Evolutionary conservation across 2,113 vertebrate species (phyloP), one percentile per base, ranked within the genome.

Genomic region (Ceuthmochares aereus): DNA sequence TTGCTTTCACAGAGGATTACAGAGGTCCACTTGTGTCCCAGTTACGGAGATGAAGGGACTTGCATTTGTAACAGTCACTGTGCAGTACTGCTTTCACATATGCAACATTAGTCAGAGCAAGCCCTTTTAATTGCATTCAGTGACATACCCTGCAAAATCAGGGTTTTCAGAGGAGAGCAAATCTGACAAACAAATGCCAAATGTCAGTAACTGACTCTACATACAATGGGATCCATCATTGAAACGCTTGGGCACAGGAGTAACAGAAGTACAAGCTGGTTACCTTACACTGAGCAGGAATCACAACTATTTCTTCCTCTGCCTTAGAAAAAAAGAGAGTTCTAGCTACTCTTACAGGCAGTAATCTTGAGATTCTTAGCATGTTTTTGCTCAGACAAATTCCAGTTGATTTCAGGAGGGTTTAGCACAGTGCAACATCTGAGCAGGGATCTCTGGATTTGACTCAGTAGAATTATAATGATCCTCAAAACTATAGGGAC

Each of bases 401-500:
- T 74, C 59, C 29, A 34, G 26, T 9, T 75, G 63, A 73, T 86
- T 87, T 85, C 45, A 79, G 51, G n/a, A 84, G 30, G 66, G 51
- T 85, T 86, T 73, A 56, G 29, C 59, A 27, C 58, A 42, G 12
- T 54, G 3, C 69, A 72, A n/a, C 36, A 87, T 58, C 58, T 26
- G 34, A 84, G 73, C 15, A 25, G 25, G 49, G 54, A 82, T 43
- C 32, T 82, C 60, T 74, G 73, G 69, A 74, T 62, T 90, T 88
- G 62, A 64, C 47, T 92, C 63, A 12, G 18, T 47, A 66, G 67
- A 90, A 88, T 84, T 79, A 67, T 36, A 93, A 87, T 51, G 75
- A 79, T 74, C 64, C 45, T 90, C 87, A 79, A 84, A 93, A 80
- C 76, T 66, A 45, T n/a, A 59, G 52, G 23, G 66, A 77, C 79